These are phyloP conservation scores for Martes martes DNA, from an alignment of 2,113 vertebrate species.

Conservation along the genomic window DNA sequence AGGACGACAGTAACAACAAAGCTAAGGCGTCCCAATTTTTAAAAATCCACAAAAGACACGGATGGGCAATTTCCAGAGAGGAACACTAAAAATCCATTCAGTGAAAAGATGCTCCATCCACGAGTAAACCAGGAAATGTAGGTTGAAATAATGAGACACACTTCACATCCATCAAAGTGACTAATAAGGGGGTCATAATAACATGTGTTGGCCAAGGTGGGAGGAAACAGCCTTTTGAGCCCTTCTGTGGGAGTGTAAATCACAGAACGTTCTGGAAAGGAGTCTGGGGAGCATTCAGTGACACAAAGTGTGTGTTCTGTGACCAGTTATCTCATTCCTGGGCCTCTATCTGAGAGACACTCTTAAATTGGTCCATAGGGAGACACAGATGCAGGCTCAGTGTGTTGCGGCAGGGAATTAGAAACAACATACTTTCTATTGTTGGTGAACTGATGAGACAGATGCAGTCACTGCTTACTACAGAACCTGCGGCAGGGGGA, in stretches of 20 bases:
- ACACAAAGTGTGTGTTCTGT: background rate
- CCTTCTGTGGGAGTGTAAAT: background rate
- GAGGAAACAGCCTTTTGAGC: background rate
- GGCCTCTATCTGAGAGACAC: background rate
- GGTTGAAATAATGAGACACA: background rate
- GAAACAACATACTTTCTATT: background rate
- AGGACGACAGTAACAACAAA: background rate
- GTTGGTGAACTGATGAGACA: background rate
- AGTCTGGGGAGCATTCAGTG: background rate
- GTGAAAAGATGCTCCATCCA: background rate
- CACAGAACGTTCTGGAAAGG: background rate
- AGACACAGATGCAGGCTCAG: background rate
- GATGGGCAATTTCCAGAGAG: background rate
- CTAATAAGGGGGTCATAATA: background rate
- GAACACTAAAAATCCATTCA: background rate
- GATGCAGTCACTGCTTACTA: background rate
- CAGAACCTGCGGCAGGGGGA: background rate
- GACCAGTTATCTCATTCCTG: background rate
- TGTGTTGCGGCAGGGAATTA: background rate
- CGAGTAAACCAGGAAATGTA: accelerated
- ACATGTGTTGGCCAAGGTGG: background rate
- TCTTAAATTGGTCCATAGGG: background rate
- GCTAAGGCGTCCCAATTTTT: background rate
- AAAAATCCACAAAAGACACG: background rate
- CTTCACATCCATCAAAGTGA: background rate